These are phyloP conservation scores for Patella vulgata DNA, from an alignment of 1,140 invertebrate genomes.

Conservation along the genomic window DNA sequence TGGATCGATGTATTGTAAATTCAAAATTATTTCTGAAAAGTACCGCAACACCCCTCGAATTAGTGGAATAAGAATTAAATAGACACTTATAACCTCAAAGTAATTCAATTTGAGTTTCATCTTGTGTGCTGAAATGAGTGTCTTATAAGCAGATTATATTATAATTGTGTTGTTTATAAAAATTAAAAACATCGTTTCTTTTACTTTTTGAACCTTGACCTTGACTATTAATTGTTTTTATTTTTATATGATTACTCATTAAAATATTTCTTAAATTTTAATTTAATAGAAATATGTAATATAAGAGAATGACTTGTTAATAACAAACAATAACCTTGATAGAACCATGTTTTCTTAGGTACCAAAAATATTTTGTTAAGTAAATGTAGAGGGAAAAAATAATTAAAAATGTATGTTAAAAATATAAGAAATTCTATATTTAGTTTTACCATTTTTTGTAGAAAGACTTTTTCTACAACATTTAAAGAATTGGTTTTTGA, in stretches of 20 bases:
- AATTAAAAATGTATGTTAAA: too few species aligned
- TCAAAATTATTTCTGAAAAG: constrained; percentile 24
- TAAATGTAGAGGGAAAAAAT: too few species aligned
- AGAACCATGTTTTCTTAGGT: too few species aligned
- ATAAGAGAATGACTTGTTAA: too few species aligned
- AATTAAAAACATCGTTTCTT: constrained; percentile 12
- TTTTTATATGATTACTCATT: constrained; percentile 1
- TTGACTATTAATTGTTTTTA: constrained; percentile 1
- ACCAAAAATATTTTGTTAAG: too few species aligned
- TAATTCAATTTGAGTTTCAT: background rate
- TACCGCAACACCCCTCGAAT: constrained; percentile 22
- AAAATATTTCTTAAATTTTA: too few species aligned
- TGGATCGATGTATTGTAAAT: constrained; percentile 8
- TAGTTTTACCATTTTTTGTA: too few species aligned
- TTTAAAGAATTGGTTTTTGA: too few species aligned
- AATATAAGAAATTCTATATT: too few species aligned
- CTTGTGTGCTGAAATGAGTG: constrained; percentile 1
- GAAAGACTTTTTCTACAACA: too few species aligned
- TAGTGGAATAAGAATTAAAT: constrained; percentile 20
- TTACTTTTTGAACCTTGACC: background rate
- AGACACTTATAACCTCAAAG: constrained; percentile 14
- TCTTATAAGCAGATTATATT: constrained; percentile 5
- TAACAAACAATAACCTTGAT: too few species aligned
- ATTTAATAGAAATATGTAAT: too few species aligned
- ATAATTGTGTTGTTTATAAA: background rate